Conservation (phyloP, 2,888 invertebrate genomes). For the Dynastes grantii region DNA sequence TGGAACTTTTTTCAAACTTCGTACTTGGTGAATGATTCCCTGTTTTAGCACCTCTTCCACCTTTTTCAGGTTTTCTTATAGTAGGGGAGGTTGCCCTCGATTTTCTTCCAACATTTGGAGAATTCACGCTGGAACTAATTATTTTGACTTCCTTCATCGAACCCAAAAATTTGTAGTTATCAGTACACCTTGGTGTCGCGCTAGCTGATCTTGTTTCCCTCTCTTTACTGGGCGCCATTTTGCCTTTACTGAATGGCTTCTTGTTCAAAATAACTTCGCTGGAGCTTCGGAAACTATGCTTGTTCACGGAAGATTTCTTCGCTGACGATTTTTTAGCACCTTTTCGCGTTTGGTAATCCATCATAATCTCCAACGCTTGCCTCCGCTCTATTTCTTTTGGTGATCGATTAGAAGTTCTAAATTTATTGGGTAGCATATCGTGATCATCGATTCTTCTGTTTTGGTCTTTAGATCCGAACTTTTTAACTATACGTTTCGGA, state of each 20-base stretch:
- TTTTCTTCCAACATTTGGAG: too few species aligned
- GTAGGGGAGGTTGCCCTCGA: too few species aligned
- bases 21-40: not conserved
- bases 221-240: not conserved
- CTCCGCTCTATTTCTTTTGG: too few species aligned
- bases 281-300: slow-evolving; percentile 6
- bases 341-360: not conserved
- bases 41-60: too few species aligned
- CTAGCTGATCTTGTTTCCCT: not conserved
- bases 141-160: too few species aligned
- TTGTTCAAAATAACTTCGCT: slow-evolving; percentile 17
- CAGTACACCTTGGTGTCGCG: not conserved
- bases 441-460: too few species aligned
- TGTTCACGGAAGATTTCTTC: not conserved
- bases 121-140: too few species aligned
- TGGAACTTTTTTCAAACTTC: not conserved
- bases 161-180: too few species aligned
- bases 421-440: too few species aligned
- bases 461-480: too few species aligned
- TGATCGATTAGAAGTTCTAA: too few species aligned
- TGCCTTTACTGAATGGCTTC: not conserved
- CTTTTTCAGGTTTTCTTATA: too few species aligned
- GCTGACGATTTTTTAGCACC: not conserved
- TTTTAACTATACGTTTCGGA: not conserved
- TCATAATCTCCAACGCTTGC: not conserved